Percentiles rank a stretch among this genome's conserved stretches.
Conservation (phyloP, 2,797 vertebrate species). For the Aselliscus stoliczkanus region DNA sequence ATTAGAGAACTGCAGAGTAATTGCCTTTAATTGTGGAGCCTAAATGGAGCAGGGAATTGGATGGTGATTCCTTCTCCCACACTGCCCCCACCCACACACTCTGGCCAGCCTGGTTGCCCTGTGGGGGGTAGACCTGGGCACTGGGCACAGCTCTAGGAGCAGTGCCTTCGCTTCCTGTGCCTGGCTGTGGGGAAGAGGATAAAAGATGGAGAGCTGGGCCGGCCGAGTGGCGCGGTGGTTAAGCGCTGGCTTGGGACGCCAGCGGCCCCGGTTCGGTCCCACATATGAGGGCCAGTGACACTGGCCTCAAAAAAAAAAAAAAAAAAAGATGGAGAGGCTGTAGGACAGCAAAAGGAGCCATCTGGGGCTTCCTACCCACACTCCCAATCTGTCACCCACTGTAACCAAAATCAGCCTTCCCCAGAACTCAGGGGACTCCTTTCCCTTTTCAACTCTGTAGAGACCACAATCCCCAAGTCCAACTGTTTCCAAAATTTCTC, state of each 20-base stretch:
- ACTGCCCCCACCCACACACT: not conserved
- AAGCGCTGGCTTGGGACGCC: no score
- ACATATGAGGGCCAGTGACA: no score
- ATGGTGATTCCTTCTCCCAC: conserved; percentile 33
- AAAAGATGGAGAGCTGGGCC: not conserved
- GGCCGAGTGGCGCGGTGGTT: no score
- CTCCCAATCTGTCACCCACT: not conserved
- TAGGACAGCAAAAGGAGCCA: not conserved
- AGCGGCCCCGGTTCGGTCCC: no score
- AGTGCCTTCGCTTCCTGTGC: not conserved
- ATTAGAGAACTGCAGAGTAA: conserved; percentile 71
- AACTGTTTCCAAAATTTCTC: not conserved
- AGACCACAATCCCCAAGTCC: not conserved
- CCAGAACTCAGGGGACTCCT: not conserved
- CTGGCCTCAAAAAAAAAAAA: no score
- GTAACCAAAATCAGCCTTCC: not conserved
- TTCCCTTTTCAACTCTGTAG: not conserved
- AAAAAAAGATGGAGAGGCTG: not conserved
- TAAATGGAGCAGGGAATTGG: conserved; percentile 72
- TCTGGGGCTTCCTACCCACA: not conserved
- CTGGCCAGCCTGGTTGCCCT: not conserved
- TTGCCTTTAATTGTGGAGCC: conserved; percentile 73
- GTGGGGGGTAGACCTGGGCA: not conserved
- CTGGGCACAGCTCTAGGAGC: not conserved
- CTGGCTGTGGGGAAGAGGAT: no score